Evolutionary conservation across 2,797 vertebrate genomes (phyloP).

Genomic region (Nyctibius grandis): DNA sequence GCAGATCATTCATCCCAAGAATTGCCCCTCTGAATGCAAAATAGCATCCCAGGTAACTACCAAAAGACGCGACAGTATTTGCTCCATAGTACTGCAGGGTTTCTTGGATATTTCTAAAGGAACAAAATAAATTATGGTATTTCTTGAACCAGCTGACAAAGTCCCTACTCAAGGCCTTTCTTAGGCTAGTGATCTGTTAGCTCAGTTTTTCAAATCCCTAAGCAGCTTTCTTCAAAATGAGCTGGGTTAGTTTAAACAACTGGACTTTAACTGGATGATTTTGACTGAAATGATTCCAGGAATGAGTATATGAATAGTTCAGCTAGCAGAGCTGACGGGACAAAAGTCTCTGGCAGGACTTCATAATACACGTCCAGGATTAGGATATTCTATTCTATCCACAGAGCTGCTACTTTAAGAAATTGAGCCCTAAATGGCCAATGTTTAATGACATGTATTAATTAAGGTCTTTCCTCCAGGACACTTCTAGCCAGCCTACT

Average conservation of each 20-base stretch:
- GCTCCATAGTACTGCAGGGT: neutral
- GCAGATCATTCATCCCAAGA: neutral
- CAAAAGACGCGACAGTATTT: neutral
- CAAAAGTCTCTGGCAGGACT: neutral
- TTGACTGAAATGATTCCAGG: neutral
- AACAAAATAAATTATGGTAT: neutral
- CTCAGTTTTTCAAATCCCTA: neutral
- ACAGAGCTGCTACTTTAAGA: neutral
- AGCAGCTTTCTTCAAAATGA: neutral
- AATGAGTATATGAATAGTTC: accelerated
- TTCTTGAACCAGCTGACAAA: neutral
- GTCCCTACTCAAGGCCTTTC: neutral
- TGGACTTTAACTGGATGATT: neutral
- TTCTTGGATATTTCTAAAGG: neutral
- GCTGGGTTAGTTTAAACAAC: neutral
- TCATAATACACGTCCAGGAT: accelerated
- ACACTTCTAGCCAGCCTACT: neutral
- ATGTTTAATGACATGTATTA: neutral
- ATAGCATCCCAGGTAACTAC: neutral
- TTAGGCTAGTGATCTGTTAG: neutral
- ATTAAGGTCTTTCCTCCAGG: neutral
- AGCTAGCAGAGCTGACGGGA: neutral
- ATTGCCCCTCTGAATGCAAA: neutral
- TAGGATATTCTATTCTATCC: neutral
- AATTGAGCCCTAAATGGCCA: neutral